Evolutionary conservation across 64 coral and sea anemone genomes (phyloP).

Genomic region (Dendronephthya gigantea): DNA sequence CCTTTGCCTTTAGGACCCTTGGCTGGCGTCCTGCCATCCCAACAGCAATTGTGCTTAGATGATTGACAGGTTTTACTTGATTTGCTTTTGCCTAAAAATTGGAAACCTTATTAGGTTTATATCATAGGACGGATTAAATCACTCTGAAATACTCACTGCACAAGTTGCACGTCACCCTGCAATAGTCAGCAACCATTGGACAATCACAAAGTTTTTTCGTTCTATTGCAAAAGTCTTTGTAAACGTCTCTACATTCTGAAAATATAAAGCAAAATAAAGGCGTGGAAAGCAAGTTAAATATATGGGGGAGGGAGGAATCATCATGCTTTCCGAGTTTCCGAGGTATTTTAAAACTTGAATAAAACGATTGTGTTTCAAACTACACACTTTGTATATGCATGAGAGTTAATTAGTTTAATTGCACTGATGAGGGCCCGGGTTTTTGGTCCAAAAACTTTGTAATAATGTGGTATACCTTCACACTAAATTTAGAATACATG

Average conservation of each 20-base stretch:
- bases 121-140: background rate
- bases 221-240: background rate
- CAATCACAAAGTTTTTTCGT: slow-evolving; percentile 1
- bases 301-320: background rate
- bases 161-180: background rate
- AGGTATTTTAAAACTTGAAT: too few relatives aligned
- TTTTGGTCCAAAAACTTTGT: too few relatives aligned
- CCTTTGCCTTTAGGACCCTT: slow-evolving; percentile 1
- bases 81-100: background rate
- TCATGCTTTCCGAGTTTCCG: background rate
- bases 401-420: too few relatives aligned
- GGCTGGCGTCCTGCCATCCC: background rate
- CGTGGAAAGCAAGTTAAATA: background rate
- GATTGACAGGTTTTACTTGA: background rate
- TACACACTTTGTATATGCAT: too few relatives aligned
- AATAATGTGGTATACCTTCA: too few relatives aligned
- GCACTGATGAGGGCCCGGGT: too few relatives aligned
- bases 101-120: background rate
- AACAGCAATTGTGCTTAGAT: background rate
- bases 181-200: slow-evolving; percentile 13
- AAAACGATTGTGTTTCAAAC: too few relatives aligned
- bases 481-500: too few relatives aligned
- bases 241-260: slow-evolving; percentile 11
- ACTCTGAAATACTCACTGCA: background rate
- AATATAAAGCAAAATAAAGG: too few relatives aligned